Evolutionary conservation across 2,888 invertebrate species (phyloP), one percentile per base, ranked within the genome.

Genomic region (Drosophila differens): DNA sequence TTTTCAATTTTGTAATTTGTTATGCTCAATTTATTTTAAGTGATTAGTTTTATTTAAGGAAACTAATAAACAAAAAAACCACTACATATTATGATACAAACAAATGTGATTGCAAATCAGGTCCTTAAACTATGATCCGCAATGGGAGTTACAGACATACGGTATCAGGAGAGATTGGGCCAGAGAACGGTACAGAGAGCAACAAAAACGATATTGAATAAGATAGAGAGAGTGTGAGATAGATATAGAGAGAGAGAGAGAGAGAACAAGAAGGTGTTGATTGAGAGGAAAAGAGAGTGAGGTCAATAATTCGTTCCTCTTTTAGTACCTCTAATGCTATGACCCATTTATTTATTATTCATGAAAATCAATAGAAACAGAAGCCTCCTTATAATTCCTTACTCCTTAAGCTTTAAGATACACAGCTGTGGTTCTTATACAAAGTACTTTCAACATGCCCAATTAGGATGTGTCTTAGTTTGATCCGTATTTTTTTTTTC

Each of bases 331-430:
- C 47, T 47, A 16, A 25, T 9, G 25, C 16, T 47, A 4, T 47
- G 47, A 47, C 47, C 25, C 47, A 47, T 47, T 47, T 47, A 47
- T 47, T 16, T 47, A 35, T 35, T 35, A 35, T 35, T 16, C 35
- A 5, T 35, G 16, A 16, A 35, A 16, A 35, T 35, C 35, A 35
- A 35, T 35, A 16, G 35, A 16, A 35, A 5, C 14, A 35, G 16
- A 35, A 14, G 14, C 0, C 5, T 35, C 35, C 16, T 35, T 35
- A 5, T 14, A 16, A 25, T 7, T 25, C 16, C 4, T 4, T 4
- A 9, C 2, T 47, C 16, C 9, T 22, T 22, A 7, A 22, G 22
- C 22, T 22, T 47, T 22, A 47, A 47, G 22, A 16, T 22, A 16
- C 22, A 16, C 47, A 47, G 4, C 22, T 12, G 44, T 44, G 22